Conservation (phyloP, 2,888 invertebrate genomes). For the Microdon myrmicae region DNA sequence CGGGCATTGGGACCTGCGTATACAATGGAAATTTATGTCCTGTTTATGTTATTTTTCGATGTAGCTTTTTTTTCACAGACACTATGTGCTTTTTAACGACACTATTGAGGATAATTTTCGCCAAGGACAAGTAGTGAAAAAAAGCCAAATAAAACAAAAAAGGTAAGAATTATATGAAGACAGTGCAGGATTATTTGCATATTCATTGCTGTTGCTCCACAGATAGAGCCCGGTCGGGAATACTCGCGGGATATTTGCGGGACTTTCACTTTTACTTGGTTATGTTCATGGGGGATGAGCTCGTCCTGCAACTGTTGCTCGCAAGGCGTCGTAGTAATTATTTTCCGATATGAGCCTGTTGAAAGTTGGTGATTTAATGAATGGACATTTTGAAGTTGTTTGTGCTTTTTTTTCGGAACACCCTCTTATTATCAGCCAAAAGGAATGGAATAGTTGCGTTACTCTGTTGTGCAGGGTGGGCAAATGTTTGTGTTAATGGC, state of each 20-base stretch:
- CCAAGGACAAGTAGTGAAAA: too few species aligned
- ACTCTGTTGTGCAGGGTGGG: conserved; percentile 1
- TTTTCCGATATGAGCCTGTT: conserved; percentile 56
- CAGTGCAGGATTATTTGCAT: conserved; percentile 46
- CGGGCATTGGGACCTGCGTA: conserved; percentile 34
- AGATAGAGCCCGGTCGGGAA: conserved; percentile 4
- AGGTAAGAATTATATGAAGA: too few species aligned
- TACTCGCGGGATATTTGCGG: conserved; percentile 9
- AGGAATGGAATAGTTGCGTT: conserved; percentile 19
- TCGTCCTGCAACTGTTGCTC: conserved; percentile 17
- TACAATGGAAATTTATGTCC: conserved; percentile 51
- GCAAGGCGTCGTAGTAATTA: too few species aligned
- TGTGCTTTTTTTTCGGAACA: conserved; percentile 15
- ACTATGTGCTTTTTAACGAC: conserved; percentile 37
- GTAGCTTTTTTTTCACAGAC: conserved; percentile 11
- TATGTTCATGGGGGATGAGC: conserved; percentile 4
- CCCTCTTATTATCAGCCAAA: too few species aligned
- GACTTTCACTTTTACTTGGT: conserved; percentile 31
- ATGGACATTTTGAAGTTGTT: conserved; percentile 12
- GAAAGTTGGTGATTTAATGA: conserved; percentile 54
- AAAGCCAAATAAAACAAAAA: too few species aligned
- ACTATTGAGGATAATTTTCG: conserved; percentile 52
- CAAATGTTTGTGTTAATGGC: conserved; percentile 46
- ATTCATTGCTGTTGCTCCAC: conserved; percentile 47
- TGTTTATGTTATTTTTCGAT: conserved; percentile 43